Evolutionary conservation across 2,797 vertebrate genomes (phyloP).

Genomic region (Poecilia picta): DNA sequence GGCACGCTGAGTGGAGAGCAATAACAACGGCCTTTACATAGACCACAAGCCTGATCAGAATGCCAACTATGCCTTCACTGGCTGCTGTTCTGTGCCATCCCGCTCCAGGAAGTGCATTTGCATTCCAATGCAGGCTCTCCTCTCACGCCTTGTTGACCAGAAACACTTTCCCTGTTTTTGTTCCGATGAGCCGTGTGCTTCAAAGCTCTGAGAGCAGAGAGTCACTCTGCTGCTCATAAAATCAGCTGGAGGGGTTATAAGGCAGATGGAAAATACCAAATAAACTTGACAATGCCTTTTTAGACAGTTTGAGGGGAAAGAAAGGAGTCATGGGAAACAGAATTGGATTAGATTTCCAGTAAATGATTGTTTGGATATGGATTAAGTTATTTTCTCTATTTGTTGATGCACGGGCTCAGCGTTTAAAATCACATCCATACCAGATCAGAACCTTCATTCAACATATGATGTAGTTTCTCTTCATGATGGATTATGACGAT

Average conservation of each 20-base stretch:
- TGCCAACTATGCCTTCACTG: conserved; percentile 60
- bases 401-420: conserved; percentile 3
- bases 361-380: conserved; percentile 5
- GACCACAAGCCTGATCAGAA: conserved; percentile 67
- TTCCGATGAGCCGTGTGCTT: conserved; percentile 32
- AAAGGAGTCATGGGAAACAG: not conserved
- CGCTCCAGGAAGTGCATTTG: conserved; percentile 67
- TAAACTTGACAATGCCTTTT: conserved; percentile 19
- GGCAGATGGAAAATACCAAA: conserved; percentile 17
- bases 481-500: not conserved
- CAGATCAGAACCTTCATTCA: not conserved
- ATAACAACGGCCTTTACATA: conserved; percentile 37
- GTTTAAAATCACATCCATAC: not conserved
- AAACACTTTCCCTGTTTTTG: conserved; percentile 31
- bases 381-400: not conserved
- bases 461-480: not conserved
- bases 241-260: conserved; percentile 16
- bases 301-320: not conserved
- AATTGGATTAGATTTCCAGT: conserved; percentile 24
- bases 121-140: conserved; percentile 52
- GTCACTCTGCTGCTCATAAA: conserved; percentile 44
- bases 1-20: conserved; percentile 22
- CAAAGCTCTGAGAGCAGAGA: conserved; percentile 23
- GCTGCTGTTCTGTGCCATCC: conserved; percentile 31
- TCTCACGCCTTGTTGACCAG: conserved; percentile 30